A percentile compares a stretch with the other conserved stretches of the same genome.
These are phyloP conservation scores for Procavia capensis DNA, from an alignment of 2,113 vertebrate species.

Conservation along the genomic window DNA sequence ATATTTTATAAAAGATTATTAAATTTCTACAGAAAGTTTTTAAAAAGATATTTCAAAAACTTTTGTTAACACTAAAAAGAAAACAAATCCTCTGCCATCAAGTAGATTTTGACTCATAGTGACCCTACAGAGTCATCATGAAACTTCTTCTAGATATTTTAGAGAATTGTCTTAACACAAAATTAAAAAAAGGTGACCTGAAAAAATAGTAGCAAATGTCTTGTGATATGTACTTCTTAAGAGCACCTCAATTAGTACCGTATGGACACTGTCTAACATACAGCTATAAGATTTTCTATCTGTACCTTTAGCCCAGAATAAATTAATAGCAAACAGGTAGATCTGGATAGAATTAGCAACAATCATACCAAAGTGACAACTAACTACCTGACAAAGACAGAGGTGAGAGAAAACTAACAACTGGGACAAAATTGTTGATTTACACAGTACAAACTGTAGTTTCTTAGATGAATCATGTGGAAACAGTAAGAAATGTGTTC, in stretches of 20 bases:
- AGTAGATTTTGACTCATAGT: too few species aligned
- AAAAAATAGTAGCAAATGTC: neutral
- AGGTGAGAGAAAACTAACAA: neutral
- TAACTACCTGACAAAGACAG: neutral
- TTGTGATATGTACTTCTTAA: slow-evolving; percentile 7
- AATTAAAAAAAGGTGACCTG: slow-evolving; percentile 2
- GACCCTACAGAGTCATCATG: neutral
- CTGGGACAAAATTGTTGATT: neutral
- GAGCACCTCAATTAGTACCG: neutral
- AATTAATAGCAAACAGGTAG: neutral
- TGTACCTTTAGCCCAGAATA: slow-evolving; percentile 9
- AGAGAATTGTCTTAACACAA: neutral
- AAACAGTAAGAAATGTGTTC: neutral
- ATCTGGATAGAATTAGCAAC: neutral
- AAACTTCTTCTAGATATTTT: neutral
- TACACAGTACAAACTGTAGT: neutral
- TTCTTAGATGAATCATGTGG: neutral
- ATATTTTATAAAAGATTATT: neutral
- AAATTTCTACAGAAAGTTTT: neutral
- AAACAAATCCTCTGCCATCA: too few species aligned
- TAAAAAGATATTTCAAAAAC: neutral
- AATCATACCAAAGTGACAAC: neutral
- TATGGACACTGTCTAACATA: neutral
- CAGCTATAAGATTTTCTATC: neutral
- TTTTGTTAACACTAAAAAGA: too few species aligned